A percentile compares a stretch with the other conserved stretches of the same genome.
Conservation (phyloP, 2,888 invertebrate species). For the Nemurella pictetii region DNA sequence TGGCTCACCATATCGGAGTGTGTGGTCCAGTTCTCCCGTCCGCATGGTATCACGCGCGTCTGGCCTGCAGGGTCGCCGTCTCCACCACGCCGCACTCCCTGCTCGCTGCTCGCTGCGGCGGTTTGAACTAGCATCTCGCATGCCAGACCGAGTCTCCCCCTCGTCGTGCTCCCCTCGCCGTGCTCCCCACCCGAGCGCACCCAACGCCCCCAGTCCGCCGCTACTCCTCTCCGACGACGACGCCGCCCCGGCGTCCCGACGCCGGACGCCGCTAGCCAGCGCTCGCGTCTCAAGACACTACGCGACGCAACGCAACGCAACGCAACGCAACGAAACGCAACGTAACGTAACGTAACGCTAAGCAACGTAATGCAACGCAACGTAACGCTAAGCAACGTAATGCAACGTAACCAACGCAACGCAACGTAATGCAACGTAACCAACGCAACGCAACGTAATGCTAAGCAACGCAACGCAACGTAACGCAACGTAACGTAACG, state of each 20-base stretch:
- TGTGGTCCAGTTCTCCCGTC: slow-evolving; percentile 18
- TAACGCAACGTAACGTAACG: too few relatives aligned
- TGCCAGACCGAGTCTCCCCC: not conserved
- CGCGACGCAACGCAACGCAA: too few relatives aligned
- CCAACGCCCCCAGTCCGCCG: not conserved
- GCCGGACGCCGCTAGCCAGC: not conserved
- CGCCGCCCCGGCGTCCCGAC: not conserved
- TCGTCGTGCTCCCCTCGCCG: slow-evolving; percentile 7
- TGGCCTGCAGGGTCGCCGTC: not conserved
- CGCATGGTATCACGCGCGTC: slow-evolving; percentile 18
- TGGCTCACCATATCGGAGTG: slow-evolving; percentile 18
- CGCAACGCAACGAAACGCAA: too few relatives aligned
- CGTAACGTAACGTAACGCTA: too few relatives aligned
- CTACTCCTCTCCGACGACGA: not conserved
- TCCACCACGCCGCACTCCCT: not conserved
- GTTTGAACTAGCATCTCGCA: slow-evolving; percentile 8
- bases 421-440: too few relatives aligned
- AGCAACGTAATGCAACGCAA: too few relatives aligned
- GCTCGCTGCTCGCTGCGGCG: slow-evolving; percentile 20
- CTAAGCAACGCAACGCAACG: too few relatives aligned
- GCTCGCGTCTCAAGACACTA: not conserved
- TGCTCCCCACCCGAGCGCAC: not conserved
- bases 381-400: too few relatives aligned
- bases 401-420: too few relatives aligned
- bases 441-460: too few relatives aligned